These are phyloP conservation scores for Otis tarda DNA, from an alignment of 2,113 vertebrate genomes.

Conservation along the genomic window DNA sequence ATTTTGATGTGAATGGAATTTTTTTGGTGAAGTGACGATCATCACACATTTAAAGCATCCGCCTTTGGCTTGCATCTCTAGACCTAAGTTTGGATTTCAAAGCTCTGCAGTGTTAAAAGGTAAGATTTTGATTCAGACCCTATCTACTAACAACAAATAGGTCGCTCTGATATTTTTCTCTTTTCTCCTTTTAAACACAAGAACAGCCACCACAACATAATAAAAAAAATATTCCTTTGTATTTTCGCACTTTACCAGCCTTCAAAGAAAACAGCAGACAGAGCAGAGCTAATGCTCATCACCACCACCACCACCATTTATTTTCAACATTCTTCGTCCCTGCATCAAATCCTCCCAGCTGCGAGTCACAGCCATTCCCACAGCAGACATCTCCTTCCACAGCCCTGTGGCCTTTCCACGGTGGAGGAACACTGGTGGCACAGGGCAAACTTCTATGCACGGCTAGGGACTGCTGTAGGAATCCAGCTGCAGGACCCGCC, in stretches of 20 bases:
- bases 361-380: fast-evolving
- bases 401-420: not conserved
- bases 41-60: not conserved
- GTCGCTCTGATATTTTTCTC: not conserved
- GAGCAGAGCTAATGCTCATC: not conserved
- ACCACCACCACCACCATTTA: not conserved
- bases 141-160: not conserved
- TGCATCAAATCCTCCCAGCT: not conserved
- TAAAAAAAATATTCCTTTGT: not conserved
- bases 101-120: not conserved
- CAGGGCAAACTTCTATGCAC: not conserved
- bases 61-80: not conserved
- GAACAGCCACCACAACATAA: not conserved
- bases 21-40: not conserved
- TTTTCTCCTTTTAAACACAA: not conserved
- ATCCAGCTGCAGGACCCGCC: too few relatives aligned
- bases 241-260: not conserved
- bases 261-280: not conserved
- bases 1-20: not conserved
- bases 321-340: not conserved
- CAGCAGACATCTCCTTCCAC: not conserved
- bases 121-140: not conserved
- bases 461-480: not conserved
- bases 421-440: not conserved
- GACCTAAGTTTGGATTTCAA: conserved; percentile 19